Evolutionary conservation across 2,888 invertebrate species (phyloP).

Genomic region (Ommatoiulus sabulosus): DNA sequence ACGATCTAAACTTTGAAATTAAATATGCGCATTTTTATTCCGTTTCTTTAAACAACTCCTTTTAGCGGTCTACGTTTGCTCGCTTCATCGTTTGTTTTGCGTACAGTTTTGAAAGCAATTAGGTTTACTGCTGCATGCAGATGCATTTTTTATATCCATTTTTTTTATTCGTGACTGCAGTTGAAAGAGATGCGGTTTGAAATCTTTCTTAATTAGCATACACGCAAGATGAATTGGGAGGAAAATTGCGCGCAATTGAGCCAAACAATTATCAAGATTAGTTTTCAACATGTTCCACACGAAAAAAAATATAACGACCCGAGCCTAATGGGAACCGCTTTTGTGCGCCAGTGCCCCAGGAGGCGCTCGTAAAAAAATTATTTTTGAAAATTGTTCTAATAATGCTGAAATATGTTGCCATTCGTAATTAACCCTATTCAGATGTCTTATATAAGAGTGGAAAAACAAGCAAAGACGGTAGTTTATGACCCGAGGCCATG

Average conservation of each 20-base stretch:
- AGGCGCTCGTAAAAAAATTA: too few relatives aligned
- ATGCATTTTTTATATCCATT: constrained; percentile 11
- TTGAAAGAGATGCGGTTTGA: constrained; percentile 28
- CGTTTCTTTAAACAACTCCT: background rate
- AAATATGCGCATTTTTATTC: background rate
- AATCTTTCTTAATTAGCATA: constrained; percentile 20
- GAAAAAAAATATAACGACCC: constrained; percentile 11
- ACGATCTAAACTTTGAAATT: constrained; percentile 34
- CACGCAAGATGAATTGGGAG: constrained; percentile 23
- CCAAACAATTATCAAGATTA: constrained; percentile 34
- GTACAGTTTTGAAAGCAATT: constrained; percentile 22
- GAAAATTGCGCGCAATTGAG: constrained; percentile 6
- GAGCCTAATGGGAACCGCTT: background rate
- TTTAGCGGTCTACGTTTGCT: background rate
- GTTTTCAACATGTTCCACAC: background rate
- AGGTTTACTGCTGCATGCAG: constrained; percentile 15
- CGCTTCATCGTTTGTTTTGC: background rate
- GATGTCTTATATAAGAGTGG: background rate
- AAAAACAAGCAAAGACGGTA: background rate
- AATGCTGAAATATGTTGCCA: background rate
- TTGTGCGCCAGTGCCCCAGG: background rate
- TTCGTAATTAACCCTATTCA: background rate
- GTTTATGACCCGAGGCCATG: background rate
- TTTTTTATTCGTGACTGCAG: constrained; percentile 1
- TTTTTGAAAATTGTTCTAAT: too few relatives aligned